A percentile compares a stretch with the other conserved stretches of the same genome.
Evolutionary conservation across 1,140 invertebrate species (phyloP).

Genomic region (Telenomus remus): DNA sequence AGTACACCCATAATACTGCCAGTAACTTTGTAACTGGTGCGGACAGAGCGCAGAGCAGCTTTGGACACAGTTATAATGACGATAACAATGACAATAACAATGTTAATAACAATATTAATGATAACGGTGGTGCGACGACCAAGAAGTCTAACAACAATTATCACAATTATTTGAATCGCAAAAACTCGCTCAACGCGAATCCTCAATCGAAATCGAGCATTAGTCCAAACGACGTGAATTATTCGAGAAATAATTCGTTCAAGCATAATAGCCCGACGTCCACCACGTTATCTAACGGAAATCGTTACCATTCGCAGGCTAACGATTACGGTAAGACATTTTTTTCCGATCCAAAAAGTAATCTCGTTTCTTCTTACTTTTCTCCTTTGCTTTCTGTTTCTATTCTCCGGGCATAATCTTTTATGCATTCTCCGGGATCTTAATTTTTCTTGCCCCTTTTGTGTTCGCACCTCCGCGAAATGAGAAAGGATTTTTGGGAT

Average conservation of each 20-base stretch:
- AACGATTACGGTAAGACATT: slow-evolving; percentile 70
- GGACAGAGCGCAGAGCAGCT: slow-evolving; percentile 32
- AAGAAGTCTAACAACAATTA: slow-evolving; percentile 61
- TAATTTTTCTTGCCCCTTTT: slow-evolving; percentile 45
- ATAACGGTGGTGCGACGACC: slow-evolving; percentile 58
- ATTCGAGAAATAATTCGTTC: slow-evolving; percentile 68
- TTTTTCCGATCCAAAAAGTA: slow-evolving; percentile 51
- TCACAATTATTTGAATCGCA: slow-evolving; percentile 58
- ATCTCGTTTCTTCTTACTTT: slow-evolving; percentile 43
- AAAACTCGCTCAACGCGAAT: slow-evolving; percentile 58
- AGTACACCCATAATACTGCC: slow-evolving; percentile 64
- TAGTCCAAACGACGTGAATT: slow-evolving; percentile 66
- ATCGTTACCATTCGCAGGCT: slow-evolving; percentile 62
- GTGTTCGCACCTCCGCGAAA: slow-evolving; percentile 24
- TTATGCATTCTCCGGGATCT: slow-evolving; percentile 32
- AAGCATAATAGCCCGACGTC: slow-evolving; percentile 67
- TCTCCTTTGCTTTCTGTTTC: no score
- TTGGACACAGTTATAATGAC: slow-evolving; percentile 47
- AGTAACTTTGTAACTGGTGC: slow-evolving; percentile 60
- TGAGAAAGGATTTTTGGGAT: slow-evolving; percentile 25
- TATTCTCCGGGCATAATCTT: slow-evolving; percentile 38
- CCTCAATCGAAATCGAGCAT: slow-evolving; percentile 60
- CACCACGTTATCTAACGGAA: slow-evolving; percentile 63
- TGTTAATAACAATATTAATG: slow-evolving; percentile 49
- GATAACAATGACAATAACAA: slow-evolving; percentile 46